Conservation (phyloP, 2,113 vertebrate genomes). For the Cervus canadensis region DNA sequence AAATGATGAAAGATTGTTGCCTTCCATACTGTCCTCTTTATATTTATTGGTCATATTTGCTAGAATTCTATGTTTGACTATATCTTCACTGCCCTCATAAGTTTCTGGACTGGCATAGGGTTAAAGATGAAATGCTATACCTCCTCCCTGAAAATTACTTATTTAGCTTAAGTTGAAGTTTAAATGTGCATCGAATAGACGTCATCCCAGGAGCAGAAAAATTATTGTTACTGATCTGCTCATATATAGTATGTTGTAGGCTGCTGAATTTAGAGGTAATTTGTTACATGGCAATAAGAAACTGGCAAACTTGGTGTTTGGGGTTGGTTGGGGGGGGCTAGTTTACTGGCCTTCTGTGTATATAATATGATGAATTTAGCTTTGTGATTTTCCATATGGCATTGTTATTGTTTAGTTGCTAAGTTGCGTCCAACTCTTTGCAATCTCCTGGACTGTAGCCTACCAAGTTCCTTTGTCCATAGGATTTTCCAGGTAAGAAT, state of each 20-base stretch:
- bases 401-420: not conserved
- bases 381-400: not conserved
- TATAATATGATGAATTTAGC: not conserved
- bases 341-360: not conserved
- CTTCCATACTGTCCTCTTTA: not conserved
- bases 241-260: not conserved
- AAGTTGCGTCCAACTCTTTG: not conserved
- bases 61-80: not conserved
- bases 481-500: not conserved
- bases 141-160: not conserved
- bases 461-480: not conserved
- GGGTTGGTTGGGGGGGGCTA: not conserved
- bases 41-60: not conserved
- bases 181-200: not conserved
- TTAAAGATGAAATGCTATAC: not conserved
- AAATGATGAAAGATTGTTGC: conserved; percentile 6
- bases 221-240: not conserved
- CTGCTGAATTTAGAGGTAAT: not conserved
- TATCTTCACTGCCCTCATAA: not conserved
- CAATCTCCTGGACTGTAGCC: not conserved
- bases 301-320: not conserved
- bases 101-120: not conserved
- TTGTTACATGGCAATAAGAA: not conserved
- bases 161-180: not conserved
- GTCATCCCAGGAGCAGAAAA: not conserved